Conservation (phyloP, 2,113 vertebrate species). For the Cervus canadensis region DNA sequence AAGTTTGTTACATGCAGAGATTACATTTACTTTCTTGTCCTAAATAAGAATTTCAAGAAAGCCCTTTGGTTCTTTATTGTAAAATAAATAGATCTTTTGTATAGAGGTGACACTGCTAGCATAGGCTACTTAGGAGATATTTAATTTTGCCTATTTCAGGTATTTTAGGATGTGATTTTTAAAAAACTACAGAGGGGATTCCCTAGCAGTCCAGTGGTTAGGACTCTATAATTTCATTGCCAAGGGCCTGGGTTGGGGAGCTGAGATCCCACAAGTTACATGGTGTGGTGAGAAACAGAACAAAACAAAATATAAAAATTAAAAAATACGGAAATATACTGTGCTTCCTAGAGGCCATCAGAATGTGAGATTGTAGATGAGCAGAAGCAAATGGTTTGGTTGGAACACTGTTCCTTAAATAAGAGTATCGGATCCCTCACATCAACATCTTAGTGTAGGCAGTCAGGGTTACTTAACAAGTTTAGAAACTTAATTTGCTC, state of each 20-base stretch:
- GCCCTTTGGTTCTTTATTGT: not conserved
- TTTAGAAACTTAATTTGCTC: not conserved
- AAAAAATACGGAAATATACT: not conserved
- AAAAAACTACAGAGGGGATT: not conserved
- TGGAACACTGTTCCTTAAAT: not conserved
- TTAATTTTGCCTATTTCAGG: not conserved
- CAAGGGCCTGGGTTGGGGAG: not conserved
- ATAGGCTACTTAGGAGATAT: not conserved
- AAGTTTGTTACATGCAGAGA: not conserved
- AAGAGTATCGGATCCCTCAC: not conserved
- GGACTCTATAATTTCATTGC: not conserved
- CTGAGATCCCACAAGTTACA: not conserved
- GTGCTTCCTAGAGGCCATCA: not conserved
- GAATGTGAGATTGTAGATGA: not conserved
- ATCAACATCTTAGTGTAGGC: not conserved
- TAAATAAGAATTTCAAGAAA: conserved; percentile 15
- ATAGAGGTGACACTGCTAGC: not conserved
- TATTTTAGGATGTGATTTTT: not conserved
- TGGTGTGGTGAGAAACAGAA: not conserved
- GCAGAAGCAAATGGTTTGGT: not conserved
- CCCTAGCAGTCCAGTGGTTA: not conserved
- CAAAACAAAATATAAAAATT: not conserved
- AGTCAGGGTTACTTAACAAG: not conserved
- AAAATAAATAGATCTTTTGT: conserved; percentile 14
- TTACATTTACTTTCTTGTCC: not conserved